Conservation (phyloP, 2,113 vertebrate genomes). For the Callocephalon fimbriatum region DNA sequence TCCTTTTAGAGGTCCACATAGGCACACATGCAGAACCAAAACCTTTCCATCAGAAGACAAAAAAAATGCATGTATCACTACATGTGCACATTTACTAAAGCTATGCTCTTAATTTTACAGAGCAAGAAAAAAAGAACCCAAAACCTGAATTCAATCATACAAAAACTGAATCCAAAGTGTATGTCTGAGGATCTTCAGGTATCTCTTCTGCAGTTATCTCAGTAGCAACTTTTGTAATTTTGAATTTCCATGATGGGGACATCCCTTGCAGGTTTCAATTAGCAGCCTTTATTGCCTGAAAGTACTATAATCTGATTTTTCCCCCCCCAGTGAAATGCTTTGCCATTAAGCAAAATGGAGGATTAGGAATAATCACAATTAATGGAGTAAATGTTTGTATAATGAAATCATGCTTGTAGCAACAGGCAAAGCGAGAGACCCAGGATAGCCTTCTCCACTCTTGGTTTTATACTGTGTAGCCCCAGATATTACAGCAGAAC, state of each 20-base stretch:
- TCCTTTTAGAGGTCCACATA: not conserved
- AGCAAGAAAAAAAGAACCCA: not conserved
- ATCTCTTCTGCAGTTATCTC: not conserved
- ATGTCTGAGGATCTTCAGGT: not conserved
- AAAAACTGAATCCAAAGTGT: not conserved
- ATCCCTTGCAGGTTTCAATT: conserved; percentile 69
- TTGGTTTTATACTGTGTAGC: not conserved
- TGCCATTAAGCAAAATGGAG: conserved; percentile 61
- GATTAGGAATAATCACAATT: conserved; percentile 65
- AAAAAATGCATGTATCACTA: not conserved
- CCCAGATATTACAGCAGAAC: conserved; percentile 21
- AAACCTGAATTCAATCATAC: not conserved
- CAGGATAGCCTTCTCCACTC: not conserved
- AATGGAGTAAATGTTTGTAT: conserved; percentile 61
- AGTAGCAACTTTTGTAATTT: not conserved
- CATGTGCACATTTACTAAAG: not conserved
- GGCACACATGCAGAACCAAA: not conserved
- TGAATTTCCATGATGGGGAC: conserved; percentile 8
- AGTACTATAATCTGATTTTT: conserved; percentile 45
- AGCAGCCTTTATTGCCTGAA: conserved; percentile 22
- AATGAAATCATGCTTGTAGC: conserved; percentile 53
- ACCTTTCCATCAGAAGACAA: not conserved
- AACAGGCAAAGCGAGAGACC: not conserved
- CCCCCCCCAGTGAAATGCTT: conserved; percentile 42
- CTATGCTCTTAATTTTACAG: not conserved